Evolutionary conservation across 2,888 invertebrate species (phyloP), one percentile per base, ranked within the genome.

Genomic region (Sarcophaga variegata): DNA sequence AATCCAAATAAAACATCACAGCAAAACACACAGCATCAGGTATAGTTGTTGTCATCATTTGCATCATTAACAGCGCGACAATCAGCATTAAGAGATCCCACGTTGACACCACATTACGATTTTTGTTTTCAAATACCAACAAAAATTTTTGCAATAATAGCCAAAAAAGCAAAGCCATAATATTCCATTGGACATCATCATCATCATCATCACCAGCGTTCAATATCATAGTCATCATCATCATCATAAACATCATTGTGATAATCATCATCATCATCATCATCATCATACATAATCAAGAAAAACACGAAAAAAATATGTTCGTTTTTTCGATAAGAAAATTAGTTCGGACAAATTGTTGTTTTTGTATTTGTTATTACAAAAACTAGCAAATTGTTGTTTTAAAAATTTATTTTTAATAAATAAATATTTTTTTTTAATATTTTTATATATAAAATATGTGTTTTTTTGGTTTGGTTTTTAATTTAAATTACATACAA

Each of bases 281-380:
- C 93, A 93, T 93, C 92, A 92, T 93, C 93, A 87, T 79, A 84
- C 60, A 87, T 87, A 87, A 87, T 87, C 84, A 93, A 93, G 93
- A 93, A 91, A 93, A 93, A 94, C 93, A 93, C 93, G 94, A 93
- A 93, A 93, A 93, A 93, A 94, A 93, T 93, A 93, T 93, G 93
- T 93, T 93, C 93, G 93, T 92, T 93, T 93, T 92, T 93, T 93
- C 93, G 94, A 92, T 94, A 93, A 93, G 93, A 93, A 93, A 93
- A 94, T 93, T 93, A 93, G 93, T 94, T 93, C 93, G 93, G 93
- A 93, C 93, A 93, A 91, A 92, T 91, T 93, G 93, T 92, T 93
- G 90, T 90, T 91, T 90, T 89, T 87, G 87, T 70, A 83, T 87
- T 90, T 90, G 88, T 88, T 89, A 78, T 83, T 88, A 88, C 90